Evolutionary conservation across 2,888 invertebrate species (phyloP), one percentile per base, ranked within the genome.

Genomic region (Pristionchus entomophagus): DNA sequence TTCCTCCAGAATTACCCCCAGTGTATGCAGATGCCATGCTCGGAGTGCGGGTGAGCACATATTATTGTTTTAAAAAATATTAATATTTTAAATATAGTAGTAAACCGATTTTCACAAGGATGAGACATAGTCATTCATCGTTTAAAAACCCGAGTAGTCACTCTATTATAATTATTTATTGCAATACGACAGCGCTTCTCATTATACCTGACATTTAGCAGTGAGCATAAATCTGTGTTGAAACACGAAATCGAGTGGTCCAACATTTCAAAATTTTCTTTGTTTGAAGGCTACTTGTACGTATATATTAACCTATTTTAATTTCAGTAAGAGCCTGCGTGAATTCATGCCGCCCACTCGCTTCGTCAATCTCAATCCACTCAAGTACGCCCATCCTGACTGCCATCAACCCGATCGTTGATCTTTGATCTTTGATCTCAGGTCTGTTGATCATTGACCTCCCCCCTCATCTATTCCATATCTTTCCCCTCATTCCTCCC

Each of bases 311-410:
- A 45, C 45, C 45, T 45, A 45, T 0, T 51, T 19, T 32, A 14
- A 32, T 69, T 86, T 22, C 82, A 86, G 86, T 14, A 51, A 56
- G 26, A 19, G 77, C 19, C 62, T 86, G 82, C 65, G 65, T 26
- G 83, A 83, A 41, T 82, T 65, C 35, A 65, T 86, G 38, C 83
- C 86, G 41, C 86, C 86, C 38, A 86, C 86, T 22, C 82, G 86
- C 38, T 53, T 86, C 51, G 53, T 82, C 38, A 82, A 69, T 3
- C 41, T 86, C 41, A 53, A 69, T 26, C 65, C 69, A 19, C n/a
- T 56, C 32, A 69, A 69, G 45, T 82, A 69, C 41, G 82, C 59
- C 59, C 82, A 59, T 38, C 59, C 35, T 2, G 82, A 56, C 59
- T 82, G 59, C 41, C 41, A 38, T 45, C 53, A 53, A 41, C 69